Base-by-base conservation (phyloP, 2,888 invertebrate genomes). In the Plebejus anna region DNA sequence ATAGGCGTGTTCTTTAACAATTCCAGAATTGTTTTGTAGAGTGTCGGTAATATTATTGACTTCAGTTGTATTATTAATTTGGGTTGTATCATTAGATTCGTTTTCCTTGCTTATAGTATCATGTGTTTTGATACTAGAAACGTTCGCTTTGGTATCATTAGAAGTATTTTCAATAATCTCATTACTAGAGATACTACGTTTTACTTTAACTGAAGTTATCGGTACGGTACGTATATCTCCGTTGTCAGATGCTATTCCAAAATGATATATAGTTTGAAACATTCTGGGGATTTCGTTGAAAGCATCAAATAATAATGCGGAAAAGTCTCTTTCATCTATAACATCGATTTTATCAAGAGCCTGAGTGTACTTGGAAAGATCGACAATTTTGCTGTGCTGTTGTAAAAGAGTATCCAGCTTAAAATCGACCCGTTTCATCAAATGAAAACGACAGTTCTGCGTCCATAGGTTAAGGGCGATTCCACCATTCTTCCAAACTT, bases 401-500 rank as follows among this genome's bases (percentile, higher is more conserved):
- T 84, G 88, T 36, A 93, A 80, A 80, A 92, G 87, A 5, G 85
- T 84, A 32, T 81, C 77, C 57, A 90, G 82, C 80, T 85, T 86
- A 11, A 82, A 81, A 81, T 89, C 87, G 3, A 83, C 75, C 4
- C 78, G 76, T 75, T 82, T 82, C 76, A 79, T 83, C 77, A 80
- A 86, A 36, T 82, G 83, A 76, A 78, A 87, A 51, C 84, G 80
- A 59, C 86, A 84, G 79, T 88, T 89, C 59, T 85, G 88, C 0
- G 80, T 80, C 28, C 77, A 79, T 42, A 93, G 83, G 77, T 93
- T 91, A 77, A 94, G 85, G 0, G 88, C 89, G 7, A 95, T 87
- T 2, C 95, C 95, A 9, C 94, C 95, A 79, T 88, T 88, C 82
- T 94, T 90, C 95, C 95, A 95, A 42, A 95, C 87, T 70, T 94